phyloP scores from a whole-genome alignment of 2,113 vertebrate genomes.

The Pterocles orientalis region DNA sequence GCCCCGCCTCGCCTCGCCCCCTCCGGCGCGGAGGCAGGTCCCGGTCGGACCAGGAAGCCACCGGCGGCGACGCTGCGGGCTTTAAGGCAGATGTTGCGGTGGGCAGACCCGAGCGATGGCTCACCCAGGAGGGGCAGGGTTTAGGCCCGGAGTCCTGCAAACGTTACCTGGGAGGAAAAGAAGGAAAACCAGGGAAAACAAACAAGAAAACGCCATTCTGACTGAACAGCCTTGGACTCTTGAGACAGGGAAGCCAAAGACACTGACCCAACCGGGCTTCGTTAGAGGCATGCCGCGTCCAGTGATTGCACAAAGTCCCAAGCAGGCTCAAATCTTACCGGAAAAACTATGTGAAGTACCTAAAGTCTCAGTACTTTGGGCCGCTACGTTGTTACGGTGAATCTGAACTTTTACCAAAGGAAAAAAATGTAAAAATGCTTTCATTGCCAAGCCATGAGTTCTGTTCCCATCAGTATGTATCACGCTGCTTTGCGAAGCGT shows the following conservation, averaged over 20 bases:
- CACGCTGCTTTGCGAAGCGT: accelerated
- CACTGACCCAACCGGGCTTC: too few relatives aligned
- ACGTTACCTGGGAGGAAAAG: accelerated
- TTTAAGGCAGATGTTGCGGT: accelerated
- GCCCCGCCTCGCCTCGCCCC: neutral
- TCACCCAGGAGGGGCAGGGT: neutral
- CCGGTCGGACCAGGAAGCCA: too few relatives aligned
- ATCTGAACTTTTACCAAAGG: neutral
- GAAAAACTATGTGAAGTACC: neutral
- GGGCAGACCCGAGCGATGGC: accelerated
- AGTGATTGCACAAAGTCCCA: neutral
- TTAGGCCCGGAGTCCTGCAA: accelerated
- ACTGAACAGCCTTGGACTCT: accelerated
- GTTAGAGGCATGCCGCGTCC: accelerated
- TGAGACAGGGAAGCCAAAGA: neutral
- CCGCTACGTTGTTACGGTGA: accelerated
- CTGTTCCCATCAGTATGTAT: neutral
- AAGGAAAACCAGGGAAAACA: accelerated
- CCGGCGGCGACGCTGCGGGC: too few relatives aligned
- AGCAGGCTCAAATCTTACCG: accelerated
- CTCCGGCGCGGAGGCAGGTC: neutral
- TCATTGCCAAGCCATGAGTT: accelerated
- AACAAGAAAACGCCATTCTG: accelerated
- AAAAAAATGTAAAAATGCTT: accelerated
- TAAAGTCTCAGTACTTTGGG: neutral